phyloP scores from a whole-genome alignment of 2,797 vertebrate species.

The Eulemur albifrons region DNA sequence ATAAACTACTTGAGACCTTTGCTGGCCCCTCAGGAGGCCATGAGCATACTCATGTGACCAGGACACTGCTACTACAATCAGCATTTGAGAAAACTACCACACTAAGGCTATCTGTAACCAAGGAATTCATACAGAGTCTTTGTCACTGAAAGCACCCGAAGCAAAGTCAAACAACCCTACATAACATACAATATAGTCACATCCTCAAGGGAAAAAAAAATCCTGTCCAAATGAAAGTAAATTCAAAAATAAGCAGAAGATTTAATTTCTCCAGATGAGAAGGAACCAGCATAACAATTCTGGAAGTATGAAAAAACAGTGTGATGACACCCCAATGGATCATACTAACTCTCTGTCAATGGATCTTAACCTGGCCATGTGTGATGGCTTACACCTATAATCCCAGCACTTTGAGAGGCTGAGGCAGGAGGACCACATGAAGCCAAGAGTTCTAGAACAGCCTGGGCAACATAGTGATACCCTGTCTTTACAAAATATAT shows the following conservation, averaged over 20 bases:
- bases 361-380: neutral
- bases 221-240: too few species aligned
- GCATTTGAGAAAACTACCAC: neutral
- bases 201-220: too few species aligned
- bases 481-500: neutral
- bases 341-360: neutral
- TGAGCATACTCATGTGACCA: neutral
- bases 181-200: too few species aligned
- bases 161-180: too few species aligned
- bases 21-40: neutral
- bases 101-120: neutral
- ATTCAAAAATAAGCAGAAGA: too few species aligned
- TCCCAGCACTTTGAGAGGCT: neutral
- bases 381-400: neutral
- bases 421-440: neutral
- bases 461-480: neutral
- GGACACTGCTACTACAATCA: neutral
- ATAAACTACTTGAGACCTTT: neutral
- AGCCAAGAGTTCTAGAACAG: neutral
- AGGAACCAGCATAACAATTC: too few species aligned
- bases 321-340: neutral
- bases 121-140: neutral
- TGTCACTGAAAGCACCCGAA: too few species aligned
- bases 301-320: too few species aligned
- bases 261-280: too few species aligned